A percentile compares a stretch with the other conserved stretches of the same genome.
These are phyloP conservation scores for Trilocha varians DNA, from an alignment of 2,888 invertebrate genomes.

Conservation along the genomic window DNA sequence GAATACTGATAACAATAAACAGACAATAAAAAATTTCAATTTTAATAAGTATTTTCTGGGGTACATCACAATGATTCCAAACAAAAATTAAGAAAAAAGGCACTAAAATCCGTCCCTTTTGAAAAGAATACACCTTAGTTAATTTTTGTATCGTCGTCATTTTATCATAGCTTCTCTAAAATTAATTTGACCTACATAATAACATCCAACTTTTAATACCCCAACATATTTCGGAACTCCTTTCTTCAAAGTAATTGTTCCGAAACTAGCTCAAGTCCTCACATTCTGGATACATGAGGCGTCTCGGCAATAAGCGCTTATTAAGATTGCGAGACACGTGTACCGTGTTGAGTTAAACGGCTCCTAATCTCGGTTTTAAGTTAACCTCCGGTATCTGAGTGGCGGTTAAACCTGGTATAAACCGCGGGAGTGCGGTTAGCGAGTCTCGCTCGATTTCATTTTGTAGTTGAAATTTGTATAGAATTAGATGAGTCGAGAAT, in stretches of 20 bases:
- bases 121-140: no score
- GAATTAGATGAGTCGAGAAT: no score
- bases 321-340: slow-evolving; percentile 46
- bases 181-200: no score
- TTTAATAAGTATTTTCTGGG: no score
- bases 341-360: slow-evolving; percentile 25
- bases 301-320: slow-evolving; percentile 11
- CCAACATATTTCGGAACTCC: slow-evolving; percentile 14
- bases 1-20: no score
- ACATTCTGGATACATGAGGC: slow-evolving; percentile 9
- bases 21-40: no score
- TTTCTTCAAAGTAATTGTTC: slow-evolving; percentile 7
- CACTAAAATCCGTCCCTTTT: no score
- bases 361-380: slow-evolving; percentile 37
- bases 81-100: no score
- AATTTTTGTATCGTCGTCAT: no score
- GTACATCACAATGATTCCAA: no score
- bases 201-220: slow-evolving; percentile 4
- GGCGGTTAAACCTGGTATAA: slow-evolving; percentile 2
- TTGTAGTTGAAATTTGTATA: neutral
- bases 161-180: no score
- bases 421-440: neutral
- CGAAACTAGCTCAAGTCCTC: slow-evolving; percentile 7
- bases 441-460: neutral
- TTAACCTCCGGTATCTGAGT: slow-evolving; percentile 5